phyloP scores from a whole-genome alignment of 2,113 vertebrate species.

The Brachirus orientalis region DNA sequence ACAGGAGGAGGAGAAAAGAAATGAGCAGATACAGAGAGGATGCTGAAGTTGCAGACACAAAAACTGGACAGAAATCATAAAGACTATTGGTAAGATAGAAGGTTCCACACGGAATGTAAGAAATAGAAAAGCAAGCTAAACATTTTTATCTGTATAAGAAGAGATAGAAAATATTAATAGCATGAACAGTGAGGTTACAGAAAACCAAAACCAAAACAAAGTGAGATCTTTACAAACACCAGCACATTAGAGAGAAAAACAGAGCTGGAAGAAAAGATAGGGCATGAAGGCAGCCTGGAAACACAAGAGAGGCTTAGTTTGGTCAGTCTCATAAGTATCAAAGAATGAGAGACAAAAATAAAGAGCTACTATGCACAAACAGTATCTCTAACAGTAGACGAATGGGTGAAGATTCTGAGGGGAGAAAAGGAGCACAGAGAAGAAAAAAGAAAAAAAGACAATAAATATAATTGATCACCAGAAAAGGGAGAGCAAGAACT shows the following conservation, averaged over 20 bases:
- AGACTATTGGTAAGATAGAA: conserved; percentile 59
- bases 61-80: conserved; percentile 68
- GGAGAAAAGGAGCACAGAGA: conserved; percentile 72
- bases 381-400: conserved; percentile 72
- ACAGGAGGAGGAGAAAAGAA: conserved; percentile 52
- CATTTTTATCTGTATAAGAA: conserved; percentile 76
- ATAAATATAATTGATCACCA: conserved; percentile 74
- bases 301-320: conserved; percentile 84
- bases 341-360: conserved; percentile 71
- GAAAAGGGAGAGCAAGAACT: conserved; percentile 58
- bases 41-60: conserved; percentile 51
- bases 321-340: conserved; percentile 80
- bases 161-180: conserved; percentile 80
- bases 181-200: conserved; percentile 77
- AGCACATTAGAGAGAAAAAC: conserved; percentile 74
- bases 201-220: conserved; percentile 74
- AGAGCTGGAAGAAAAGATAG: conserved; percentile 82
- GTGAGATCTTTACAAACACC: conserved; percentile 77
- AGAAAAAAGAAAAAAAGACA: conserved; percentile 72
- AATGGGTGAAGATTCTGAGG: conserved; percentile 69
- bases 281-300: conserved; percentile 81
- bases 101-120: conserved; percentile 50
- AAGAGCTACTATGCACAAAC: conserved; percentile 67
- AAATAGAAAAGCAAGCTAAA: conserved; percentile 66
- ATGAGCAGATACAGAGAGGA: conserved; percentile 54